A percentile compares a stretch with the other conserved stretches of the same genome.
Evolutionary conservation across 1,140 invertebrate genomes (phyloP).

Genomic region (Acromyrmex charruanus): DNA sequence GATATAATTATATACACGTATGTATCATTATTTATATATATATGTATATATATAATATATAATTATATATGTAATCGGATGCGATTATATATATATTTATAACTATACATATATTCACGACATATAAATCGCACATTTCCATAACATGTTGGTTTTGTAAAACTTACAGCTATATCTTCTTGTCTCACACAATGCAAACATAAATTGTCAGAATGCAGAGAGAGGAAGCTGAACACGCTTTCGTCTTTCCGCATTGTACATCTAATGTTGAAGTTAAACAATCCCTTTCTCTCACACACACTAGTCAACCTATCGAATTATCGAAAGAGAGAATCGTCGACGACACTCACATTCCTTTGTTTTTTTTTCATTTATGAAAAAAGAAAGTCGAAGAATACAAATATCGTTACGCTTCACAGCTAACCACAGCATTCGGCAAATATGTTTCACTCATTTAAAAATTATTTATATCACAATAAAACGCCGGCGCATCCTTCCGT

Average conservation of each 20-base stretch:
- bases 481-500: slow-evolving; percentile 79
- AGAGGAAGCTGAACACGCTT: slow-evolving; percentile 47
- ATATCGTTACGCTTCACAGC: slow-evolving; percentile 75
- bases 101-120: slow-evolving; percentile 58
- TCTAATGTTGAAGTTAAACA: slow-evolving; percentile 57
- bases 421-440: slow-evolving; percentile 79
- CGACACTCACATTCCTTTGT: slow-evolving; percentile 17
- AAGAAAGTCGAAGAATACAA: slow-evolving; percentile 69
- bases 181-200: slow-evolving; percentile 64
- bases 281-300: slow-evolving; percentile 41
- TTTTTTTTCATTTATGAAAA: slow-evolving; percentile 50
- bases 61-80: slow-evolving; percentile 31
- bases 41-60: slow-evolving; percentile 47
- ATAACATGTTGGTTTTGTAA: slow-evolving; percentile 67
- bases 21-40: not conserved
- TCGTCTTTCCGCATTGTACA: slow-evolving; percentile 39
- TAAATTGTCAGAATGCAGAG: slow-evolving; percentile 46
- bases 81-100: slow-evolving; percentile 59
- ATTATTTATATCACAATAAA: slow-evolving; percentile 85
- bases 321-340: slow-evolving; percentile 53
- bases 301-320: slow-evolving; percentile 58
- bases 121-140: slow-evolving; percentile 20
- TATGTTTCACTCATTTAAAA: slow-evolving; percentile 80
- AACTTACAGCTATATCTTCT: slow-evolving; percentile 68
- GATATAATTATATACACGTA: slow-evolving; percentile 40